Evolutionary conservation across 1,140 invertebrate genomes (phyloP).

Genomic region (Solenopsis invicta): DNA sequence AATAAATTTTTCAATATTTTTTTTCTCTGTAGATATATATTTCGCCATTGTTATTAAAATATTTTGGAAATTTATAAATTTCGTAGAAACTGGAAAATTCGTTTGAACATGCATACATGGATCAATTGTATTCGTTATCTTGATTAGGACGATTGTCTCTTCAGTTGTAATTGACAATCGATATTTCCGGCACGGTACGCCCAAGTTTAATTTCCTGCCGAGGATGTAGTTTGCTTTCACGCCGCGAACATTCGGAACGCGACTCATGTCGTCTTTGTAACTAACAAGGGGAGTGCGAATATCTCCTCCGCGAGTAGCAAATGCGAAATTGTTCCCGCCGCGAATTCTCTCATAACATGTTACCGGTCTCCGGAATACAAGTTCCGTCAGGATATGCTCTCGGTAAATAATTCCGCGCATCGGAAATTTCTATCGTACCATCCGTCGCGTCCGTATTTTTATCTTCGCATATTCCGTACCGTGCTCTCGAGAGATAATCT

Average conservation of each 20-base stretch:
- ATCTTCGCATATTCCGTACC: conserved; percentile 16
- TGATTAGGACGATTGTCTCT: conserved; percentile 45
- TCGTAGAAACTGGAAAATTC: background rate
- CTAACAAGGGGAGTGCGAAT: conserved; percentile 47
- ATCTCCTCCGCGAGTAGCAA: conserved; percentile 33
- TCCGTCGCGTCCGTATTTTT: conserved; percentile 52
- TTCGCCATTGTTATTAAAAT: background rate
- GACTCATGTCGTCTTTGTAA: conserved; percentile 56
- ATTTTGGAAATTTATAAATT: background rate
- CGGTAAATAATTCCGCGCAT: conserved; percentile 59
- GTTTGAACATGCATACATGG: background rate
- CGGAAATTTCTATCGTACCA: conserved; percentile 51
- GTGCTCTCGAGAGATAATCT: conserved; percentile 58
- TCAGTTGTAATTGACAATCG: conserved; percentile 55
- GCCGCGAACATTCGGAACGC: conserved; percentile 39
- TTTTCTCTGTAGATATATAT: background rate
- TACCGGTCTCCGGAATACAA: conserved; percentile 25
- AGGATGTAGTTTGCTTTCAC: conserved; percentile 51
- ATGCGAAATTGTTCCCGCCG: conserved; percentile 43
- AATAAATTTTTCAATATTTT: no score
- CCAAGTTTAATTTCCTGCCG: conserved; percentile 57
- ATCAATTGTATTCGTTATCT: conserved; percentile 40
- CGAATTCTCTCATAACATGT: conserved; percentile 52
- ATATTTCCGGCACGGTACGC: conserved; percentile 55
- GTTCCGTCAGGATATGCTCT: conserved; percentile 20